A percentile compares a stretch with the other conserved stretches of the same genome.
Conservation (phyloP, 2,113 vertebrate species). For the Osmerus eperlanus region DNA sequence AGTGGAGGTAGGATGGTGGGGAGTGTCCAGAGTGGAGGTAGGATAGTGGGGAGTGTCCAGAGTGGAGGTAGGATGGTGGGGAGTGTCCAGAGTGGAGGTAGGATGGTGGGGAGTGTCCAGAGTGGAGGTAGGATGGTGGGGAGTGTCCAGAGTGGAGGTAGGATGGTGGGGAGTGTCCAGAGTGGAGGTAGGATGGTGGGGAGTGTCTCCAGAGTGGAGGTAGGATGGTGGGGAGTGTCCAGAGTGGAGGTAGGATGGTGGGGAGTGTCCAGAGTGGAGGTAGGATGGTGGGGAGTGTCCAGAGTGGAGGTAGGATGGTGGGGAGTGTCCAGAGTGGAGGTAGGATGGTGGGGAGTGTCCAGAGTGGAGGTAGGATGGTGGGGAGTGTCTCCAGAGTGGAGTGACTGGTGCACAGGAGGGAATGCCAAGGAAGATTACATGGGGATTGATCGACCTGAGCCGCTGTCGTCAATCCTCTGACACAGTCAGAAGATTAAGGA, state of each 20-base stretch:
- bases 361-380: too few relatives aligned
- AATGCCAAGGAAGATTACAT: conserved; percentile 52
- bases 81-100: not conserved
- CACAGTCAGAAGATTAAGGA: conserved; percentile 42
- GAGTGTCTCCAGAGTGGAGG: not conserved
- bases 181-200: not conserved
- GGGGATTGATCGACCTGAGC: conserved; percentile 44
- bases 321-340: not conserved
- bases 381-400: conserved; percentile 21
- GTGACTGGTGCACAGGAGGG: conserved; percentile 39
- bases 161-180: not conserved
- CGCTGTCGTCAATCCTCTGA: conserved; percentile 46
- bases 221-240: not conserved
- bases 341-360: not conserved
- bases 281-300: not conserved
- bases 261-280: not conserved
- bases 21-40: not conserved
- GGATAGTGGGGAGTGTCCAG: not conserved
- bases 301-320: not conserved
- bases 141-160: not conserved
- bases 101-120: not conserved
- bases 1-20: not conserved
- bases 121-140: not conserved
- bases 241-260: not conserved
- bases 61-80: conserved; percentile 3